Base-by-base conservation (phyloP, 2,113 vertebrate species). In the Reinhardtius hippoglossoides region DNA sequence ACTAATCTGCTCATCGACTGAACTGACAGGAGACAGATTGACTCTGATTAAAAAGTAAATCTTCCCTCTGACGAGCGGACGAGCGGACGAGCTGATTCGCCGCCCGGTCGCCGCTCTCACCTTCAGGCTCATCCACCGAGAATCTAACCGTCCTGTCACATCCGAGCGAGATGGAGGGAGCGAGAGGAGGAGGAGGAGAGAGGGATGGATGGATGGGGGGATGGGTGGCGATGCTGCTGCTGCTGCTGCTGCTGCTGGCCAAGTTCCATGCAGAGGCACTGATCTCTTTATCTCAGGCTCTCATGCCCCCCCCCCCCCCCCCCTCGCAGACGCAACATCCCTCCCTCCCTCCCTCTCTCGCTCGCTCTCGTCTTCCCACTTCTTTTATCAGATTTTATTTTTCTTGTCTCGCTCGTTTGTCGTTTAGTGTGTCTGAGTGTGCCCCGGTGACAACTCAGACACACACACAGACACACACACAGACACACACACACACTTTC, bases 241-340 rank as follows among this genome's bases (percentile, higher is more conserved):
- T 24, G 63, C 24, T 24, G 24, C 31, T 31, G 31, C 27, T 5
- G 60, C 84, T 56, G 63, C 70, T n/a, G n/a, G 82, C 71, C 85
- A 80, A 60, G 69, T 57, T 55, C 0, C 52, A 76, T 75, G 50
- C 71, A 67, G 67, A 71, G 65, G 67, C 75, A 23, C 71, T 67
- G 78, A 86, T 89, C 74, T 85, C 76, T 89, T 80, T 84, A 84
- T 87, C 73, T 82, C 55, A 31, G 62, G 75, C 86, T 48, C 69
- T 67, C 64, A 16, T 54, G 10, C 37, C 27, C 48, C 68, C 46
- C 35, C 48, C 68, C 48, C 68, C 46, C 35, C 35, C 60, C 60
- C 67, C 67, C 48, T 37, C 57, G 23, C 40, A 27, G 1, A 7
- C 12, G 42, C 35, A 7, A 7, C 31, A 35, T 76, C 56, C 5